phyloP scores from a whole-genome alignment of 2,888 invertebrate genomes.

The Cheilosia vernalis region DNA sequence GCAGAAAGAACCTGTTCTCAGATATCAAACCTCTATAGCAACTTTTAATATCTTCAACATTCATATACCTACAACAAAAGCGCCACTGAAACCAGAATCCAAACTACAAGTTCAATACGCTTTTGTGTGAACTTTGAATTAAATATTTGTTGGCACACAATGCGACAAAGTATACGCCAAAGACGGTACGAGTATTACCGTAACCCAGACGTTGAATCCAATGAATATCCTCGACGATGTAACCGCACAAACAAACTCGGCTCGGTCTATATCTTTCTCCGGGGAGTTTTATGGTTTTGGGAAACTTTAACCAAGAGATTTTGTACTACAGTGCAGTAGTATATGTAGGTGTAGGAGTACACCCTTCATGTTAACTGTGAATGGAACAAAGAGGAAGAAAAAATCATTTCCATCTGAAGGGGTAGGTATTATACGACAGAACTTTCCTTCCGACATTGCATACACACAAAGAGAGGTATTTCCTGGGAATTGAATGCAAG shows the following conservation, averaged over 20 bases:
- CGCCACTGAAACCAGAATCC: conserved; percentile 17
- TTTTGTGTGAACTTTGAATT: conserved; percentile 66
- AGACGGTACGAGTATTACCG: conserved; percentile 28
- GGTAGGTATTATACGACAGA: conserved; percentile 18
- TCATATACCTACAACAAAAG: conserved; percentile 7
- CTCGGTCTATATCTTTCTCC: neutral
- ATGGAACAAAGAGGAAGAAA: conserved; percentile 11
- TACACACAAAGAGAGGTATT: conserved; percentile 16
- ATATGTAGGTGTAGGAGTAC: too few relatives aligned
- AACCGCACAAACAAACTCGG: conserved; percentile 37
- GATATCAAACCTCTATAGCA: too few relatives aligned
- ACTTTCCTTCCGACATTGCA: conserved; percentile 21
- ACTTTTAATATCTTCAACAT: neutral
- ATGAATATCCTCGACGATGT: conserved; percentile 32
- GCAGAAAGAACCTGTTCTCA: too few relatives aligned
- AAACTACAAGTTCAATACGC: conserved; percentile 53
- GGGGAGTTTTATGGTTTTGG: conserved; percentile 13
- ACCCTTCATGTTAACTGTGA: conserved; percentile 9
- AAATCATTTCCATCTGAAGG: conserved; percentile 19
- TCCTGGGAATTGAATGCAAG: conserved; percentile 52
- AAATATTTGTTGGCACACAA: conserved; percentile 62
- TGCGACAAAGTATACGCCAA: conserved; percentile 23
- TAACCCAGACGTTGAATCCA: conserved; percentile 30
- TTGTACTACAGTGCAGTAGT: neutral
- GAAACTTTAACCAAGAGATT: conserved; percentile 38